phyloP scores from a whole-genome alignment of 2,797 vertebrate species.

The Scarus forsteni region DNA sequence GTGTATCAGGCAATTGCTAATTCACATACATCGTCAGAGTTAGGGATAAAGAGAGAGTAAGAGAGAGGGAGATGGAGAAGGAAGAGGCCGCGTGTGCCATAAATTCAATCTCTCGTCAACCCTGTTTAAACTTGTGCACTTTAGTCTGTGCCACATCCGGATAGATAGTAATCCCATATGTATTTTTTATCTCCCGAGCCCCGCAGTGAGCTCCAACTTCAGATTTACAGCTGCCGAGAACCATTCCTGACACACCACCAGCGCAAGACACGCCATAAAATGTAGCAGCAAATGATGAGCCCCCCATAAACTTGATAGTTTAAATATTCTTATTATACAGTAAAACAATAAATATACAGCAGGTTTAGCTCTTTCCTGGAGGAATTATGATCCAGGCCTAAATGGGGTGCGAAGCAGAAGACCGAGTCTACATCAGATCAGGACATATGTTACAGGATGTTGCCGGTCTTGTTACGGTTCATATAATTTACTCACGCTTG shows the following conservation, averaged over 20 bases:
- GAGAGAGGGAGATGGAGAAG: slow-evolving; percentile 14
- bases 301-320: background rate
- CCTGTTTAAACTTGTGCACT: slow-evolving; percentile 45
- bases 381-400: slow-evolving; percentile 25
- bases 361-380: slow-evolving; percentile 29
- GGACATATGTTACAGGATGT: slow-evolving; percentile 74
- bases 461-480: slow-evolving; percentile 66
- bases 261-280: slow-evolving; percentile 24
- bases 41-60: slow-evolving; percentile 30
- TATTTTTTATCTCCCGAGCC: slow-evolving; percentile 27
- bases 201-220: slow-evolving; percentile 19
- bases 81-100: slow-evolving; percentile 29
- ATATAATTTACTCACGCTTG: slow-evolving; percentile 72
- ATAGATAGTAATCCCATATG: slow-evolving; percentile 48
- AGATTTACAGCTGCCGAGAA: slow-evolving; percentile 44
- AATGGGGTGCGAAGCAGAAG: slow-evolving; percentile 9
- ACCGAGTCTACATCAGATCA: slow-evolving; percentile 23
- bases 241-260: slow-evolving; percentile 22
- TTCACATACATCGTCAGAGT: slow-evolving; percentile 37
- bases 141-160: slow-evolving; percentile 28
- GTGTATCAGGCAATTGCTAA: slow-evolving; percentile 62
- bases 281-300: slow-evolving; percentile 1
- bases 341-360: slow-evolving; percentile 30
- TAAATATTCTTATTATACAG: slow-evolving; percentile 16
- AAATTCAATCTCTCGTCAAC: slow-evolving; percentile 22